phyloP scores from a whole-genome alignment of 2,888 invertebrate species.

The Ernsta delagoae region DNA sequence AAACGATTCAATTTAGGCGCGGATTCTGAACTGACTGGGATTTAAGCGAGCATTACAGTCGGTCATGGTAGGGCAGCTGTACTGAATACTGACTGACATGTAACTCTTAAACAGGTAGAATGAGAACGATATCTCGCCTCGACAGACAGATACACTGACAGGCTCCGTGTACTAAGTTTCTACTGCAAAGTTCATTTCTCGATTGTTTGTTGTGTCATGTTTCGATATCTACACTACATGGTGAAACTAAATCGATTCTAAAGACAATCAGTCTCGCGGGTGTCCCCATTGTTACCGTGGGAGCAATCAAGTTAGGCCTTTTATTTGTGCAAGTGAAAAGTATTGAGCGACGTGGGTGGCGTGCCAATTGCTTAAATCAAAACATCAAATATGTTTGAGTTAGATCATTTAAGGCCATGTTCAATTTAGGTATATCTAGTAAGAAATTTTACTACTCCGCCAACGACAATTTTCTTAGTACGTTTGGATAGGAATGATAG shows the following conservation, averaged over 20 bases:
- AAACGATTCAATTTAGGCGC: too few species aligned
- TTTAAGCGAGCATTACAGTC: too few species aligned
- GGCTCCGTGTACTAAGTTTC: constrained; percentile 8
- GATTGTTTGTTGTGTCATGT: constrained; percentile 51
- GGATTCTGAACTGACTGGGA: too few species aligned
- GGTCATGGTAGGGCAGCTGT: too few species aligned
- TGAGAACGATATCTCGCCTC: constrained; percentile 15
- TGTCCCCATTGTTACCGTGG: constrained; percentile 76
- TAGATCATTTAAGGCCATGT: too few species aligned
- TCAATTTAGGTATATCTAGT: too few species aligned
- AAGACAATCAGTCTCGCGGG: constrained; percentile 69
- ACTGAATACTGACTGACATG: too few species aligned
- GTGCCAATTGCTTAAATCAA: constrained; percentile 21
- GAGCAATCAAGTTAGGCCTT: constrained; percentile 60
- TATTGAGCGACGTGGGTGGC: constrained; percentile 36
- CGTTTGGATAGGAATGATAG: too few species aligned
- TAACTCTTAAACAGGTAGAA: not conserved
- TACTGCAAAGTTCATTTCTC: constrained; percentile 55
- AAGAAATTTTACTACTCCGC: too few species aligned
- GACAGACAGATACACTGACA: constrained; percentile 32
- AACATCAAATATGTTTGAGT: constrained; percentile 8
- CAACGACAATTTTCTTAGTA: too few species aligned
- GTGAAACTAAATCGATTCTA: constrained; percentile 73
- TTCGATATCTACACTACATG: constrained; percentile 50
- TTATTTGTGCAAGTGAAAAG: constrained; percentile 60